These are phyloP conservation scores for Lampropteryx suffumata DNA, from an alignment of 2,888 invertebrate genomes.

Conservation along the genomic window DNA sequence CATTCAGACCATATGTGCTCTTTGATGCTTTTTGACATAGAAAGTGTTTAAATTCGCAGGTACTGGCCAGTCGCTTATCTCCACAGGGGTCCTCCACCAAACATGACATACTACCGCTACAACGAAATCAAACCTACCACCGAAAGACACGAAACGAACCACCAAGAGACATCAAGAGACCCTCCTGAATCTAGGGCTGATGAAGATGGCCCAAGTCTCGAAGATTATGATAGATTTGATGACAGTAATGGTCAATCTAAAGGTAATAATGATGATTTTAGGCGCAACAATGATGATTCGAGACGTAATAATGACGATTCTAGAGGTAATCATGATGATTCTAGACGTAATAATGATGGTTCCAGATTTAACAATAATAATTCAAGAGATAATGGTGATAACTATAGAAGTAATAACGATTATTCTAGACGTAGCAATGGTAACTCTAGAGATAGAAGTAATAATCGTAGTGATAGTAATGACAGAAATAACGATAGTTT, in stretches of 20 bases:
- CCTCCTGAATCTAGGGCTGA: constrained; percentile 18
- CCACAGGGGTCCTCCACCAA: constrained; percentile 91
- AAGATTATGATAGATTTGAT: constrained; percentile 1
- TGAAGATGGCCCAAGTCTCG: not conserved
- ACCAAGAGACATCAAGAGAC: constrained; percentile 20
- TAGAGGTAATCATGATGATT: constrained; percentile 1
- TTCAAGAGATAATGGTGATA: not conserved
- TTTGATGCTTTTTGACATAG: too few species aligned
- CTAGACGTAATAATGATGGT: not conserved
- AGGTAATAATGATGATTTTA: not conserved
- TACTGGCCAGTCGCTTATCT: constrained; percentile 93
- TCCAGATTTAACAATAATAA: not conserved
- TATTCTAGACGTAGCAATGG: constrained; percentile 1
- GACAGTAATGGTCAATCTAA: constrained; percentile 7
- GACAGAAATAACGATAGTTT: constrained; percentile 2
- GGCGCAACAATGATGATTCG: constrained; percentile 1
- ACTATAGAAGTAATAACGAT: not conserved
- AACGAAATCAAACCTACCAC: constrained; percentile 55
- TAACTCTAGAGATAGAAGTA: not conserved
- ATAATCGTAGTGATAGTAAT: not conserved
- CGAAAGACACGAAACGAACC: constrained; percentile 24
- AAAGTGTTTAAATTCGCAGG: constrained; percentile 41
- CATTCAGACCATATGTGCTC: too few species aligned
- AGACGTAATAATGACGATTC: not conserved
- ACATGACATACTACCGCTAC: constrained; percentile 82